A percentile compares a stretch with the other conserved stretches of the same genome.
Conservation (phyloP, 2,888 invertebrate genomes). For the Tromatobia lineatoria region DNA sequence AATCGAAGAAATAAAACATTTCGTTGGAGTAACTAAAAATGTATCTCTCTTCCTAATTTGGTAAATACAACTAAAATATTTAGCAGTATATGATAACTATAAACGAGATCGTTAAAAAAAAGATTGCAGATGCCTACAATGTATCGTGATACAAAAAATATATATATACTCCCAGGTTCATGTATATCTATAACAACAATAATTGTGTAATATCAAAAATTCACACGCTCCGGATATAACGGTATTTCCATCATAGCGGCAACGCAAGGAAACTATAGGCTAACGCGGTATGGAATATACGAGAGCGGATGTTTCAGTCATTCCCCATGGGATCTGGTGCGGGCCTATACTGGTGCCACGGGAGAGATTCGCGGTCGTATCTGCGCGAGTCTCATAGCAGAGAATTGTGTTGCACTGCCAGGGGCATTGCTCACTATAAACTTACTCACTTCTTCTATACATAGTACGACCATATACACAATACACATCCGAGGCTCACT, state of each 20-base stretch:
- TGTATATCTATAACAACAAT: neutral
- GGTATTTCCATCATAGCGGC: neutral
- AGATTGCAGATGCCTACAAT: neutral
- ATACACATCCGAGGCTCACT: constrained; percentile 29
- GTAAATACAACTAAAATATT: no score
- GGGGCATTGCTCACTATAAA: constrained; percentile 22
- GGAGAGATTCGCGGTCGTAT: constrained; percentile 53
- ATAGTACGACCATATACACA: constrained; percentile 20
- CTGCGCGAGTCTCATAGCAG: neutral
- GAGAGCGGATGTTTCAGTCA: constrained; percentile 63
- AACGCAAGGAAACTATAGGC: neutral
- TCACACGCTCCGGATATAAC: constrained; percentile 12
- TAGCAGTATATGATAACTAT: neutral
- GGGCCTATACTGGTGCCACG: constrained; percentile 30
- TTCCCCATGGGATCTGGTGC: constrained; percentile 55
- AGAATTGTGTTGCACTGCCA: constrained; percentile 34
- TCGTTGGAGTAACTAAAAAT: no score
- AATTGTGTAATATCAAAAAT: constrained; percentile 17
- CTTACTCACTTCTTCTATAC: constrained; percentile 1
- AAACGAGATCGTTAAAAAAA: neutral
- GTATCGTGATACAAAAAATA: neutral
- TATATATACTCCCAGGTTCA: neutral
- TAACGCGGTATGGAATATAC: constrained; percentile 45
- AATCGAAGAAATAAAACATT: no score
- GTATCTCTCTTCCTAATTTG: no score